Conservation (phyloP, 1,140 invertebrate species). For the Sycophaga agraensis region DNA sequence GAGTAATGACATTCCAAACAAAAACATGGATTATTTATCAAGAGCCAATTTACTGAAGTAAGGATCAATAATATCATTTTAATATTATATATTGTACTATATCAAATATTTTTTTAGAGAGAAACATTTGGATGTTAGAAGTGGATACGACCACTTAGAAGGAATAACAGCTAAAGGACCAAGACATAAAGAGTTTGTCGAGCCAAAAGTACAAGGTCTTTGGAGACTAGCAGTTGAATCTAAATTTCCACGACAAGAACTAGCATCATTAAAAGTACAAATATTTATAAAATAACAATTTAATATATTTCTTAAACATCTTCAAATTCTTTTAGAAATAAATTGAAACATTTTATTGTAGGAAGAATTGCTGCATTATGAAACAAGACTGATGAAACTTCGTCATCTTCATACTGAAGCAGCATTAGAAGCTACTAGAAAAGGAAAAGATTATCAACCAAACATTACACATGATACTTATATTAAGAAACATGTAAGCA, state of each 20-base stretch:
- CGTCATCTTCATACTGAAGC: constrained; percentile 78
- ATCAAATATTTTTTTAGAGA: constrained; percentile 58
- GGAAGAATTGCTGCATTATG: constrained; percentile 85
- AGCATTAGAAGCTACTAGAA: constrained; percentile 45
- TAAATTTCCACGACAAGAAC: constrained; percentile 79
- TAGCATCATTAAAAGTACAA: constrained; percentile 77
- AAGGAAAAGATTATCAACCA: constrained; percentile 41
- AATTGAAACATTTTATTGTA: constrained; percentile 42
- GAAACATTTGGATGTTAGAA: constrained; percentile 75
- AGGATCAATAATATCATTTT: neutral
- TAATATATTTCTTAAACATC: no score
- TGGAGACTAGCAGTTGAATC: constrained; percentile 80
- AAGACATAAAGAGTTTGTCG: constrained; percentile 81
- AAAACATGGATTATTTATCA: constrained; percentile 60
- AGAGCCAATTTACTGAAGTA: constrained; percentile 69
- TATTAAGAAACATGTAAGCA: constrained; percentile 79
- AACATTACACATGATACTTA: constrained; percentile 62
- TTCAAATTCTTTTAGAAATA: constrained; percentile 3
- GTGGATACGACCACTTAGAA: constrained; percentile 78
- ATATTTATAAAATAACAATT: neutral
- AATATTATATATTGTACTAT: neutral
- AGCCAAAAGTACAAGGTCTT: constrained; percentile 84
- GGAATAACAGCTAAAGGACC: constrained; percentile 72
- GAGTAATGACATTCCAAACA: constrained; percentile 64
- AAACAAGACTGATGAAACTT: constrained; percentile 81